phyloP scores from a whole-genome alignment of 2,113 vertebrate genomes.

The Morone saxatilis region DNA sequence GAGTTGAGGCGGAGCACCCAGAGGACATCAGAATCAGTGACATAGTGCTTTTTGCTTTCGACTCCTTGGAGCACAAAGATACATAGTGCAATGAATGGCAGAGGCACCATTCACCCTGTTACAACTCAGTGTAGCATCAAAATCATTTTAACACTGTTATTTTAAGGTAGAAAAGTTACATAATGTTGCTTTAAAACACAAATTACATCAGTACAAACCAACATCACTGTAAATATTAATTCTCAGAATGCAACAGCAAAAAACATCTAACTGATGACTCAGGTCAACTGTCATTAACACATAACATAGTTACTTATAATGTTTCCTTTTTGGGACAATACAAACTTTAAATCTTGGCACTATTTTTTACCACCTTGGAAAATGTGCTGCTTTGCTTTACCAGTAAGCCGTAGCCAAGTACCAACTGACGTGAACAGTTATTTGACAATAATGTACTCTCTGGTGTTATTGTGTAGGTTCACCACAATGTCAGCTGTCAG shows the following conservation, averaged over 20 bases:
- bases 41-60: no score
- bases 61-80: no score
- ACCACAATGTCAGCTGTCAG: background rate
- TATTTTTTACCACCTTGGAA: background rate
- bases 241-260: background rate
- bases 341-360: background rate
- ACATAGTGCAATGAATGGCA: no score
- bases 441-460: background rate
- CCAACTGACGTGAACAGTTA: background rate
- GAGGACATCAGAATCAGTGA: no score
- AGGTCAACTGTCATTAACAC: background rate
- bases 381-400: background rate
- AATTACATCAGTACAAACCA: no score
- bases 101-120: no score
- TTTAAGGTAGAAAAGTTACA: no score
- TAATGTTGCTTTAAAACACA: no score
- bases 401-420: background rate
- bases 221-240: background rate
- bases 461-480: background rate
- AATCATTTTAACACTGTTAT: no score
- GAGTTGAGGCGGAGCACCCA: no score
- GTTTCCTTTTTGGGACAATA: background rate
- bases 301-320: background rate
- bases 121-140: no score
- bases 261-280: background rate